phyloP scores from a whole-genome alignment of 35 echinoderm and acorn worm species.

The Acanthaster planci region DNA sequence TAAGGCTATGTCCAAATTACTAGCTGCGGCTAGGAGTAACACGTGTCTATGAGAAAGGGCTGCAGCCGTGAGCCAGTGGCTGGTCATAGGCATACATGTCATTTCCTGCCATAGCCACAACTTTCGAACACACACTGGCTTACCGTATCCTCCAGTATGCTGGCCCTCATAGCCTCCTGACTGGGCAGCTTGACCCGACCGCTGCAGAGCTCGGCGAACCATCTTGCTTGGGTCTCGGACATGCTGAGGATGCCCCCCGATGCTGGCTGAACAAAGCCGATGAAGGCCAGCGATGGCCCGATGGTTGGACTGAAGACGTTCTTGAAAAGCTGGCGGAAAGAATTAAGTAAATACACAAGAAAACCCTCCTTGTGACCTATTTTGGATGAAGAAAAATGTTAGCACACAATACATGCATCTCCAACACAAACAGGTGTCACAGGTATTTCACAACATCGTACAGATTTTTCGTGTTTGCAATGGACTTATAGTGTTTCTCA shows the following conservation, averaged over 20 bases:
- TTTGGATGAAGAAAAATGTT: too few species aligned
- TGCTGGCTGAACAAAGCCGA: slow-evolving; percentile 95
- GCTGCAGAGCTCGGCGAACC: slow-evolving; percentile 91
- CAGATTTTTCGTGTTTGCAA: too few species aligned
- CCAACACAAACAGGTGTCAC: too few species aligned
- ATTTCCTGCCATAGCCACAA: not conserved
- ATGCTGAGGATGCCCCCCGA: slow-evolving; percentile 90
- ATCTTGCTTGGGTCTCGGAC: slow-evolving; percentile 93
- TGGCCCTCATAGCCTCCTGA: slow-evolving; percentile 42
- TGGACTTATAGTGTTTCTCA: too few species aligned
- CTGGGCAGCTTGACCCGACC: slow-evolving; percentile 61
- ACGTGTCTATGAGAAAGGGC: too few species aligned
- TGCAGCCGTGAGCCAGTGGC: too few species aligned
- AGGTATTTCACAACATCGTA: too few species aligned
- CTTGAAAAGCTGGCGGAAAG: slow-evolving; percentile 73
- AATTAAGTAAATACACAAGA: too few species aligned
- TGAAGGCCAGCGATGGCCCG: slow-evolving; percentile 82
- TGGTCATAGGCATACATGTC: not conserved
- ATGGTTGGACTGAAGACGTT: slow-evolving; percentile 89
- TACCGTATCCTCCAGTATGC: slow-evolving; percentile 70
- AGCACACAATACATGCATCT: too few species aligned
- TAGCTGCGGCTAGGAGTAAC: too few species aligned
- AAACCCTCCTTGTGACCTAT: too few species aligned
- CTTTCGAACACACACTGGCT: not conserved
- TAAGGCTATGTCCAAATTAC: too few species aligned